Base-by-base conservation (phyloP, 1,140 invertebrate species). In the Temnothorax longispinosus region DNA sequence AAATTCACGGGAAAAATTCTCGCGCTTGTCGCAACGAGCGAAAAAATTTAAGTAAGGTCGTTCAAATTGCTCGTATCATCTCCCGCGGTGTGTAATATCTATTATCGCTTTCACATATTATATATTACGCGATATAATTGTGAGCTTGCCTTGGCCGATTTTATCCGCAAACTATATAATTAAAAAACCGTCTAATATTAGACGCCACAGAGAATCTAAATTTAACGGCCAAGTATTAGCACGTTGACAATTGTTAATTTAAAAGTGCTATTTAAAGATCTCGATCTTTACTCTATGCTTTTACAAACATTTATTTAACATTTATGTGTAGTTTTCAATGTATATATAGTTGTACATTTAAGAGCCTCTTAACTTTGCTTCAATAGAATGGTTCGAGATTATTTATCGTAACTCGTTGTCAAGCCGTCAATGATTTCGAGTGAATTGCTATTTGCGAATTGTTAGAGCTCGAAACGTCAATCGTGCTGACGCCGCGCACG, bases 391-490 rank as follows among this genome's bases (percentile, higher is more conserved):
- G n/a, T 41, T 32, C 27, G 11, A 38, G 6, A 74, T 27, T 38
- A 44, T 50, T 38, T 27, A 32, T 44, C 38, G 6, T 44, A 32
- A 76, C 41, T 76, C 6, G 32, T 52, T 27, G 38, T 64, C 38
- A 44, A 32, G n/a, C 35, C 74, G 75, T 81, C 82, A 76, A 84
- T 90, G 52, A 89, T 85, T 87, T 87, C 32, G 27, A 64, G 44
- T 58, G 85, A 91, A 91, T 91, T 92, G 91, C 92, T 91, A 91
- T 88, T 89, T 87, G 54, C 13, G 87, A 74, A 56, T 56, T 85
- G 41, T 78, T 69, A 77, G 52, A 86, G 56, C 82, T 75, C 65
- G 75, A 91, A 69, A 75, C 85, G 90, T 92, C 92, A 92, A 93
- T 92, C 90, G 89, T 71, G 56, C 86, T 91, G 92, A 92, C 91